Base-by-base conservation (phyloP, 2,797 vertebrate species). In the Megaceryle alcyon region DNA sequence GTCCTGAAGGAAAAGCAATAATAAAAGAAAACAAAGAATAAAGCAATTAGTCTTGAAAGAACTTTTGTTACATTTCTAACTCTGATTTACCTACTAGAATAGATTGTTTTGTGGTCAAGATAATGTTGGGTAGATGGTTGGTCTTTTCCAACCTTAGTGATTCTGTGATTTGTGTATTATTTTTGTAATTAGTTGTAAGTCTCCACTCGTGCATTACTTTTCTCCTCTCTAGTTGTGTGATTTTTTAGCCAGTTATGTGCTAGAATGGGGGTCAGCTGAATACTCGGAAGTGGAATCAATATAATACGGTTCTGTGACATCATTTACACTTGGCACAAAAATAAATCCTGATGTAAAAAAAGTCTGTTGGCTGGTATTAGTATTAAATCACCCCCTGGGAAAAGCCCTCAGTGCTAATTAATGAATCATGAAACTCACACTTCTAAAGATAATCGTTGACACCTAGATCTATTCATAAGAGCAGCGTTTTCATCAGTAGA, bases 401-500 rank as follows among this genome's bases (percentile, higher is more conserved):
- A 96, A 95, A 97, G 35, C 43, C 59, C 82, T 95, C 71, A 92
- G 80, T 95, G 76, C 68, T 98, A 98, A 97, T 98, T 96, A 98
- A 97, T 86, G 84, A 97, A 94, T 97, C 94, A 94, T 91, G 92
- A 98, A 98, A 91, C 89, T 97, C 73, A 29, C 82, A 95, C 69
- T 95, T 97, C 97, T 97, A 95, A 97, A 97, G 93, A 95, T 96
- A 97, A 98, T 96, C 97, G 97, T 97, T 96, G 95, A 97, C 94
- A 98, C 90, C 82, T 97, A 92, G 97, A 97, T 96, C 96, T 97
- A 35, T 61, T 96, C 79, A 85, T 91, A 97, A 96, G 86, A 92
- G 86, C 59, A 93, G 88, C 77, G 68, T 95, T 97, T 95, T 93
- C 95, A 95, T 97, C 97, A 96, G 97, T 68, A 97, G 92, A 96